phyloP scores from a whole-genome alignment of 2,797 vertebrate genomes.

The Apodemus agrarius region DNA sequence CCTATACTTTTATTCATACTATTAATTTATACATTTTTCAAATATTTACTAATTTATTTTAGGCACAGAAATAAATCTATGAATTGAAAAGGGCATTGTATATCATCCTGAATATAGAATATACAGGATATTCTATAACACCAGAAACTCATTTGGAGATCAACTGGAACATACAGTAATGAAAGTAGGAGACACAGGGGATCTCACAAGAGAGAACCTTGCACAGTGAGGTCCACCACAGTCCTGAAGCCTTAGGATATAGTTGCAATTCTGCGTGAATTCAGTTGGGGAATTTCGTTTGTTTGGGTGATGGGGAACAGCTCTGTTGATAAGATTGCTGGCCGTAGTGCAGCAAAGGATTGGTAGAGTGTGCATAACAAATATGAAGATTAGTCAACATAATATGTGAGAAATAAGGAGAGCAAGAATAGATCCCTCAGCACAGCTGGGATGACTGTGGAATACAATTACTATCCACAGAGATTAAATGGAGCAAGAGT shows the following conservation, averaged over 20 bases:
- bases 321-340: background rate
- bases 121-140: background rate
- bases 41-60: background rate
- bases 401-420: background rate
- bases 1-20: background rate
- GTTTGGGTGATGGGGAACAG: background rate
- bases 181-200: too few relatives aligned
- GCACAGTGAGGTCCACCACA: background rate
- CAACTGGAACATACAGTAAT: background rate
- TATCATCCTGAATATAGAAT: too few relatives aligned
- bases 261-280: background rate
- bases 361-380: background rate
- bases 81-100: background rate
- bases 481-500: background rate
- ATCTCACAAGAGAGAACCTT: background rate
- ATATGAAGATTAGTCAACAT: background rate
- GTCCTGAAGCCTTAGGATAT: background rate
- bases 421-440: background rate
- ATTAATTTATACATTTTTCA: background rate
- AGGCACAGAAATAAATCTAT: slow-evolving; percentile 19
- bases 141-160: slow-evolving; percentile 19
- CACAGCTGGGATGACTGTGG: background rate
- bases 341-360: background rate
- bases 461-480: background rate
- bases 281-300: background rate